These are phyloP conservation scores for Drosophila saltans DNA, from an alignment of 1,140 invertebrate species.

Conservation along the genomic window DNA sequence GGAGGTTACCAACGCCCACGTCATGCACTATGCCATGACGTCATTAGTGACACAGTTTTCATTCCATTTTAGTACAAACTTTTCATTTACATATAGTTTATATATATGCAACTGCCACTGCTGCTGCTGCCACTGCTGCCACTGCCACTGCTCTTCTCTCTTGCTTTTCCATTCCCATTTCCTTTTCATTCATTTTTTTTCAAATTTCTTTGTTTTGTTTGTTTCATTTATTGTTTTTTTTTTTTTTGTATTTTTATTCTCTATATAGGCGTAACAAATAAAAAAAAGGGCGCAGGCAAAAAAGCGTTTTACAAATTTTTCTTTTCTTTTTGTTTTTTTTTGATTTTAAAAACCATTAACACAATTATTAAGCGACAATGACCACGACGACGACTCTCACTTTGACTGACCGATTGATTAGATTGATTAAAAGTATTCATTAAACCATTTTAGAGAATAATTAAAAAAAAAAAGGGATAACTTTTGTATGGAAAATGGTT, in stretches of 20 bases:
- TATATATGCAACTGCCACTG: too few relatives aligned
- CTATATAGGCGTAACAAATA: constrained; percentile 63
- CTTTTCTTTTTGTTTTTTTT: constrained; percentile 1
- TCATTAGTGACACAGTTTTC: constrained; percentile 71
- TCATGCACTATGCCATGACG: constrained; percentile 48
- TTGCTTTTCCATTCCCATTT: not conserved
- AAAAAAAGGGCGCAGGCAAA: constrained; percentile 50
- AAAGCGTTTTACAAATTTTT: constrained; percentile 61
- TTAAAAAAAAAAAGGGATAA: not conserved
- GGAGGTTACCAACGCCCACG: constrained; percentile 51
- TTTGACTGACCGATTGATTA: not conserved
- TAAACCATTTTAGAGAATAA: constrained; percentile 29
- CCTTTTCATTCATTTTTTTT: constrained; percentile 16
- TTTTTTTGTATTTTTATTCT: constrained; percentile 35
- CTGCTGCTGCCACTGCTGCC: too few relatives aligned
- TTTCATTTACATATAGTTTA: too few relatives aligned
- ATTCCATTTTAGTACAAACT: not conserved
- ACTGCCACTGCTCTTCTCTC: too few relatives aligned
- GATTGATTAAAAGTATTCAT: not conserved
- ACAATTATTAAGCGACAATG: constrained; percentile 46
- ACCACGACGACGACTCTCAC: constrained; percentile 9
- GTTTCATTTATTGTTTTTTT: constrained; percentile 25
- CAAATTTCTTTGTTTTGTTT: constrained; percentile 14
- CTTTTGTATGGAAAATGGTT: too few relatives aligned
- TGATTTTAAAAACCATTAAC: constrained; percentile 62